A percentile compares a stretch with the other conserved stretches of the same genome.
Conservation (phyloP, 2,797 vertebrate genomes). For the Dicrostonyx torquatus region DNA sequence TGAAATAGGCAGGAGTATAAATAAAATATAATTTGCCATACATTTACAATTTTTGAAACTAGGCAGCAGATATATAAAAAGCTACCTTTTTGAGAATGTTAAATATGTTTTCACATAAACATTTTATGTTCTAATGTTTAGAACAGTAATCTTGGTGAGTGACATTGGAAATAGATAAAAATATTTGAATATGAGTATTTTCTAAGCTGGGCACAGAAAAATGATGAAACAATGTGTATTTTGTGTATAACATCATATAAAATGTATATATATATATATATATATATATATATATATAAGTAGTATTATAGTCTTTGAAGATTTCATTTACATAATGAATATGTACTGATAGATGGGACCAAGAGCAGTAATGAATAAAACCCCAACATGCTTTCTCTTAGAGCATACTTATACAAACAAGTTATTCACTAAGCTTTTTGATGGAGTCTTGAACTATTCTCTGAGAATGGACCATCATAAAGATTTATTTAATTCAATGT, state of each 20-base stretch:
- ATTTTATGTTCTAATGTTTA: too few relatives aligned
- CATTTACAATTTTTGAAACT: constrained; percentile 32
- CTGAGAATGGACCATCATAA: neutral
- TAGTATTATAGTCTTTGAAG: constrained; percentile 11
- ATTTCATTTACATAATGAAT: neutral
- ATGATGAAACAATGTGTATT: neutral
- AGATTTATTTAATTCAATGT: neutral
- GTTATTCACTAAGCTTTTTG: neutral
- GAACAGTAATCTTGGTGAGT: neutral
- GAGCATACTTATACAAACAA: neutral
- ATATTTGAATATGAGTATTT: constrained; percentile 6
- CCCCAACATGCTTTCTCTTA: neutral
- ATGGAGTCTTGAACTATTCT: neutral
- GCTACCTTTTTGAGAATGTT: neutral
- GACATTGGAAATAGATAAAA: constrained; percentile 21
- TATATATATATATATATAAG: neutral
- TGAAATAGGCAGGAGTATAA: neutral
- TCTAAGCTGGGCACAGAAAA: neutral
- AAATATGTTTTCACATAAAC: constrained; percentile 47
- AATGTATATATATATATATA: neutral
- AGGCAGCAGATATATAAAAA: constrained; percentile 23
- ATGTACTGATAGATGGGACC: neutral
- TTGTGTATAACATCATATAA: neutral
- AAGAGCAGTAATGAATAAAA: neutral
- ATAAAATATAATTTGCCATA: constrained; percentile 15